These are phyloP conservation scores for Drosophila pseudotalamancana DNA, from an alignment of 2,888 invertebrate species.

Conservation along the genomic window DNA sequence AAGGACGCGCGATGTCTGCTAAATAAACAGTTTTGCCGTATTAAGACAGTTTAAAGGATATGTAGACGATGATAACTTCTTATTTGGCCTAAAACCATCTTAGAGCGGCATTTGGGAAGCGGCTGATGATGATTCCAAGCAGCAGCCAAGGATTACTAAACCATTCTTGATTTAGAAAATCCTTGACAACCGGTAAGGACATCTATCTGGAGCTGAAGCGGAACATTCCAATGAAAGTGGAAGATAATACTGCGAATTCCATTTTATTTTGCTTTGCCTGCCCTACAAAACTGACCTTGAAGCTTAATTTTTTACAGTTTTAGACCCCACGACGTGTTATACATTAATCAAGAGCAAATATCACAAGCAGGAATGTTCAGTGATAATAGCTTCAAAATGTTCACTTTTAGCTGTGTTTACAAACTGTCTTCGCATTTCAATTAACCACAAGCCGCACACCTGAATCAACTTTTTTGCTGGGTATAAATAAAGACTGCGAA, in stretches of 20 bases:
- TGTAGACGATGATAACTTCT: slow-evolving; percentile 29
- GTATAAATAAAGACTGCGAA: slow-evolving; percentile 51
- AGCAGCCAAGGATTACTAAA: not conserved
- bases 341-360: slow-evolving; percentile 31
- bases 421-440: slow-evolving; percentile 27
- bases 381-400: slow-evolving; percentile 17
- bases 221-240: too few species aligned
- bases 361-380: not conserved
- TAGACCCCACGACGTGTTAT: slow-evolving; percentile 19
- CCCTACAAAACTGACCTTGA: slow-evolving; percentile 18
- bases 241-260: too few species aligned
- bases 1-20: not conserved
- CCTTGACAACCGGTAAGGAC: too few species aligned
- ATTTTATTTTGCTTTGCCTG: too few species aligned
- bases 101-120: not conserved
- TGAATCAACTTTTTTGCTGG: slow-evolving; percentile 1
- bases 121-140: too few species aligned
- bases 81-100: slow-evolving; percentile 29
- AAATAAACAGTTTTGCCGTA: slow-evolving; percentile 14
- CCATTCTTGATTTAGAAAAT: too few species aligned
- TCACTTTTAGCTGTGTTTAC: slow-evolving; percentile 14
- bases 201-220: too few species aligned
- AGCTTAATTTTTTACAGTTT: not conserved
- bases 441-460: slow-evolving; percentile 41
- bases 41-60: slow-evolving; percentile 26